Evolutionary conservation across 64 coral and sea anemone genomes (phyloP), one percentile per base, ranked within the genome.

Genomic region (Montipora capricornis): DNA sequence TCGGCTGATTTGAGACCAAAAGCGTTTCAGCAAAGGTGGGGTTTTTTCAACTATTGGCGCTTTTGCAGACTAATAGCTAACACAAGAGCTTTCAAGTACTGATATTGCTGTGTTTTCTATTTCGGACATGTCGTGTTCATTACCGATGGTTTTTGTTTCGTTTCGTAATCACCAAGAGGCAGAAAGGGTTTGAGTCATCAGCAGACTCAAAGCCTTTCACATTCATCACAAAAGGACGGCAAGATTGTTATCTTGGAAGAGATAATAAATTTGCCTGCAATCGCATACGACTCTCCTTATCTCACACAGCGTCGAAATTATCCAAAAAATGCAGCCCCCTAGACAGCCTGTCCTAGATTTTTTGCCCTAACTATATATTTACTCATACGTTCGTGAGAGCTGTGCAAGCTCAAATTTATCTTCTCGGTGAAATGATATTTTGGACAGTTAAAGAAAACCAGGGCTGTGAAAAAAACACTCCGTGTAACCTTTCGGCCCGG

Each of bases 191-290:
- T 49, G 14, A 85, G 37, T 26, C 20, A 20, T 16, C 19, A 71
- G 47, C 44, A 64, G 61, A 14, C 46, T 9, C 47, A 5, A 20
- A 86, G 37, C 5, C 49, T 78, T 86, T 86, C 17, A 4, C 82
- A 69, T 71, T n/a, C 82, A 86, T 73, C 82, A 84, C 82, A 51
- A 86, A 73, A 73, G 82, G 61, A 85, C 67, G 62, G 82, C 5
- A 1, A 86, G 82, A 86, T 86, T 24, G 82, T 86, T 86, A 86
- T 86, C 82, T 86, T 15, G 16, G 4, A 51, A 47, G 62, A 86
- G 82, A 86, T 86, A 83, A 83, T 83, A 86, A 86, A 73, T 86
- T 86, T 68, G 45, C 46, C 66, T 86, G 66, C 82, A 44, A 86
- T 71, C 37, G 67, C 37, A 73, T 86, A 71, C 47, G 64, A 86